Evolutionary conservation across 1,140 invertebrate genomes (phyloP).

Genomic region (Zeugodacus cucurbitae): DNA sequence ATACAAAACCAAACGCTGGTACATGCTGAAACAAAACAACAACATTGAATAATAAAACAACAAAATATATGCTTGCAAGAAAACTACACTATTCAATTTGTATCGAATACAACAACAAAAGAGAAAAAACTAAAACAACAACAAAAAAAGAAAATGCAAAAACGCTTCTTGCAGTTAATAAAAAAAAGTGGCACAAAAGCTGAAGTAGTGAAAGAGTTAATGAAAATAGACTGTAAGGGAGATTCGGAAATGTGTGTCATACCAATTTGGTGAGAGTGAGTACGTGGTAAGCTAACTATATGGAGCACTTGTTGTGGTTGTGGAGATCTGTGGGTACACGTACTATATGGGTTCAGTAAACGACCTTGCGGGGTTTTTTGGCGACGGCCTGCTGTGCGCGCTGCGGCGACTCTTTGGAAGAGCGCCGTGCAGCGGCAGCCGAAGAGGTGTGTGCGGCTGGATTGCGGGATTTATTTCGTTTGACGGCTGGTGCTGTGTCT

Average conservation of each 20-base stretch:
- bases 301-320: neutral
- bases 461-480: slow-evolving; percentile 64
- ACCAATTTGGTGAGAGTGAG: slow-evolving; percentile 24
- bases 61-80: neutral
- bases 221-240: neutral
- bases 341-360: slow-evolving; percentile 51
- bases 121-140: neutral
- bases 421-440: slow-evolving; percentile 52
- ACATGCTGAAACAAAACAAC: slow-evolving; percentile 41
- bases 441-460: slow-evolving; percentile 53
- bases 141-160: neutral
- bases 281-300: neutral
- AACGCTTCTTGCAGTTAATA: neutral
- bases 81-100: neutral
- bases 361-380: slow-evolving; percentile 56
- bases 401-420: slow-evolving; percentile 53
- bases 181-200: neutral
- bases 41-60: slow-evolving; percentile 21
- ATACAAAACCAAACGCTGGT: slow-evolving; percentile 25
- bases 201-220: neutral
- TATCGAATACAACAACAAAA: neutral
- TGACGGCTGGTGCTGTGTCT: slow-evolving; percentile 43
- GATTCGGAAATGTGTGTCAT: slow-evolving; percentile 18
- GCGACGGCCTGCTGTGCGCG: slow-evolving; percentile 43
- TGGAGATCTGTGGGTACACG: neutral